Evolutionary conservation across 2,113 vertebrate species (phyloP).

Genomic region (Accipiter virgatus): DNA sequence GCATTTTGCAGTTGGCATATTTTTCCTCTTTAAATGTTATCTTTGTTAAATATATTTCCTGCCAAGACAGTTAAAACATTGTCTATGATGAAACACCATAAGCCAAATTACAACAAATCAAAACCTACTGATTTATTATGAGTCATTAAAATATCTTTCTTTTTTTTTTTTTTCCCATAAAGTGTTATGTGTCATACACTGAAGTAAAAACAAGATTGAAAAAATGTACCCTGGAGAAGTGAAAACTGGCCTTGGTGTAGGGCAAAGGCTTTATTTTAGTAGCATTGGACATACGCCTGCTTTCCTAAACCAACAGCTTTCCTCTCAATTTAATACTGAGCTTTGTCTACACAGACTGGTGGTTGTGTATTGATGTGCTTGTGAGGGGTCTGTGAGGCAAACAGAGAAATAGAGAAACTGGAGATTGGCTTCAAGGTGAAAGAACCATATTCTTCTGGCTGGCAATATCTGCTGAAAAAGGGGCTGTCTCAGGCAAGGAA

Average conservation of each 20-base stretch:
- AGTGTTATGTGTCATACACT: neutral
- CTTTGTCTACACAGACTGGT: neutral
- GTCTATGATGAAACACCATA: neutral
- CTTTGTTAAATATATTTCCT: neutral
- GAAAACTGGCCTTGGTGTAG: neutral
- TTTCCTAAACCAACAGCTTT: neutral
- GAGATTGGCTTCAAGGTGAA: neutral
- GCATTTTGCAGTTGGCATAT: neutral
- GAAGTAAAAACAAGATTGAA: neutral
- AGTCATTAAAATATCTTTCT: neutral
- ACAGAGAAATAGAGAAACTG: neutral
- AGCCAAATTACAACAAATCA: neutral
- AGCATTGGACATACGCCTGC: fast-evolving
- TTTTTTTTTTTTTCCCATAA: neutral
- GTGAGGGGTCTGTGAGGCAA: neutral
- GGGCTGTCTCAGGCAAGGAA: neutral
- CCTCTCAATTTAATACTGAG: neutral
- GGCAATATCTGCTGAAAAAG: neutral
- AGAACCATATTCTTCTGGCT: neutral
- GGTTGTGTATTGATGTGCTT: neutral
- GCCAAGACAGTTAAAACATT: neutral
- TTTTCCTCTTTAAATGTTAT: neutral
- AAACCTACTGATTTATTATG: neutral
- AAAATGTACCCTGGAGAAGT: neutral
- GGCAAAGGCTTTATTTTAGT: neutral